Conservation (phyloP, 2,113 vertebrate species). For the Plecturocebus donacophilus region DNA sequence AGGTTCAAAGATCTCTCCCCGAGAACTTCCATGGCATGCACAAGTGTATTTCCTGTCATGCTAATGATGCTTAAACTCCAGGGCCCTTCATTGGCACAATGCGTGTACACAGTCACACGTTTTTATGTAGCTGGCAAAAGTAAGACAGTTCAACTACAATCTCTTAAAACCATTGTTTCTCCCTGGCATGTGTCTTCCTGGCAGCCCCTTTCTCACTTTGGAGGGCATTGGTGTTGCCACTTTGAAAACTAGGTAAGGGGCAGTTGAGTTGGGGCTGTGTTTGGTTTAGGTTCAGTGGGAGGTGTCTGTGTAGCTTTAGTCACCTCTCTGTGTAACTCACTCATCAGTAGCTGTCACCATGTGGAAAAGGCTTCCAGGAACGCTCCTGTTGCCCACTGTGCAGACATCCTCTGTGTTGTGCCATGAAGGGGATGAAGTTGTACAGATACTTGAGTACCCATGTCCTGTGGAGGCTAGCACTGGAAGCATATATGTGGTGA, state of each 20-base stretch:
- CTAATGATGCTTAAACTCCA: background rate
- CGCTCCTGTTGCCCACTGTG: background rate
- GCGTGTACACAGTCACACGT: background rate
- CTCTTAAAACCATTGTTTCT: background rate
- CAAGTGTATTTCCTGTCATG: background rate
- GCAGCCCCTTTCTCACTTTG: background rate
- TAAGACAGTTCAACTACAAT: background rate
- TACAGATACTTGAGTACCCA: background rate
- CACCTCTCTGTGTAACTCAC: background rate
- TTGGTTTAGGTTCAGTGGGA: background rate
- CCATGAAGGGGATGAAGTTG: background rate
- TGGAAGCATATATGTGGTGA: background rate
- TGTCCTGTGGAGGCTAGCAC: rapidly evolving
- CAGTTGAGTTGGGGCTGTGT: background rate
- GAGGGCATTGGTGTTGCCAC: background rate
- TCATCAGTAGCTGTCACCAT: background rate
- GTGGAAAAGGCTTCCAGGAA: background rate
- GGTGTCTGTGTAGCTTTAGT: background rate
- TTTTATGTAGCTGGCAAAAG: background rate
- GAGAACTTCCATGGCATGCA: background rate
- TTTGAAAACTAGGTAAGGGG: background rate
- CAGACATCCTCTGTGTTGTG: background rate
- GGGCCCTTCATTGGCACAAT: background rate
- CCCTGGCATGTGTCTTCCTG: background rate
- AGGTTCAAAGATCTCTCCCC: background rate